A percentile compares a stretch with the other conserved stretches of the same genome.
These are phyloP conservation scores for Microctenopoma stevenorrisi DNA, from an alignment of 2,797 vertebrate genomes.

Conservation along the genomic window DNA sequence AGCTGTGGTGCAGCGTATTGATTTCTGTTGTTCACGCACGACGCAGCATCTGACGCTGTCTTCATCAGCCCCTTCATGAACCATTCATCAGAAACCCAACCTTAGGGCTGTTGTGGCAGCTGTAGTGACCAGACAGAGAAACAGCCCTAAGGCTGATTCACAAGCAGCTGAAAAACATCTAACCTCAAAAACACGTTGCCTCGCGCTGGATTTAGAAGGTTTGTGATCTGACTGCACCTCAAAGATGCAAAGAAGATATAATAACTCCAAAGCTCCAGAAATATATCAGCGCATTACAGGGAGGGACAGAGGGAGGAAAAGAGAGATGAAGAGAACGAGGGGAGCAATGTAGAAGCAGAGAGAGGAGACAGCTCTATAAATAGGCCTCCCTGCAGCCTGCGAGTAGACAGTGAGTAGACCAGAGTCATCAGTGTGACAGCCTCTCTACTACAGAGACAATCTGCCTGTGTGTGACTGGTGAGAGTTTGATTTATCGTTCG, in stretches of 20 bases:
- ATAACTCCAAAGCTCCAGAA: constrained; percentile 63
- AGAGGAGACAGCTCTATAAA: constrained; percentile 78
- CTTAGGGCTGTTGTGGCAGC: constrained; percentile 32
- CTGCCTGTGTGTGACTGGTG: constrained; percentile 35
- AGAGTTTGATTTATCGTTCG: constrained; percentile 66
- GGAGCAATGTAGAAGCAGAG: constrained; percentile 63
- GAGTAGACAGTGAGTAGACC: constrained; percentile 79
- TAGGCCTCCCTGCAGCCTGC: constrained; percentile 78
- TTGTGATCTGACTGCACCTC: constrained; percentile 46
- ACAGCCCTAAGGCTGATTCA: constrained; percentile 5
- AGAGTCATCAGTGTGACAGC: constrained; percentile 80
- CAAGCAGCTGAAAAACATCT: constrained; percentile 16
- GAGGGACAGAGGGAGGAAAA: constrained; percentile 44
- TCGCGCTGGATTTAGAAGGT: constrained; percentile 34
- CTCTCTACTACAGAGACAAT: constrained; percentile 57
- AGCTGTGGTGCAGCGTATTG: constrained; percentile 37
- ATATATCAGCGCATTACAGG: constrained; percentile 74
- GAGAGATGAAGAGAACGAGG: constrained; percentile 60
- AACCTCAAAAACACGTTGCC: neutral
- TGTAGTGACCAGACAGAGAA: constrained; percentile 15
- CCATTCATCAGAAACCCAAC: constrained; percentile 34
- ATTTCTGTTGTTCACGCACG: constrained; percentile 33
- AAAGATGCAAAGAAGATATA: constrained; percentile 68
- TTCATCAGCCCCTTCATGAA: constrained; percentile 12
- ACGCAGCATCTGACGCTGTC: constrained; percentile 25